A percentile compares a stretch with the other conserved stretches of the same genome.
phyloP scores from a whole-genome alignment of 2,113 vertebrate genomes.

The Conger conger region DNA sequence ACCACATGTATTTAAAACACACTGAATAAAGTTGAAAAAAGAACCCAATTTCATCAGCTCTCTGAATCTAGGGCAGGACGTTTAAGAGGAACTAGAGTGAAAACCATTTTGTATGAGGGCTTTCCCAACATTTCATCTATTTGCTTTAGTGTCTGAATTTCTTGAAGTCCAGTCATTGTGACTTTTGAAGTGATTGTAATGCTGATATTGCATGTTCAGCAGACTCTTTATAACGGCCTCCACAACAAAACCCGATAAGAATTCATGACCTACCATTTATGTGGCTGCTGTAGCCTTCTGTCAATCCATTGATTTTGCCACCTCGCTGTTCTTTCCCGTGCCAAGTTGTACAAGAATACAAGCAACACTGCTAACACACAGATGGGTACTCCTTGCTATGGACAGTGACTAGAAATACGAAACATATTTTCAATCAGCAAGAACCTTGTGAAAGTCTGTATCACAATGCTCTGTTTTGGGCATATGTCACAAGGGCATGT shows the following conservation, averaged over 20 bases:
- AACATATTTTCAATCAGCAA: no score
- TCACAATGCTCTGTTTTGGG: not conserved
- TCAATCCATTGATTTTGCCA: not conserved
- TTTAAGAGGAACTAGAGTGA: not conserved
- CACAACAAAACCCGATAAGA: constrained; percentile 33
- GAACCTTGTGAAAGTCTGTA: not conserved
- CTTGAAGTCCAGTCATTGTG: not conserved
- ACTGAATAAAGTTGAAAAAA: not conserved
- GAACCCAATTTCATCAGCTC: not conserved
- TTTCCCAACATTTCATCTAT: not conserved
- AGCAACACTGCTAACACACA: not conserved
- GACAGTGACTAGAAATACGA: not conserved
- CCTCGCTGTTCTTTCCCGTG: not conserved
- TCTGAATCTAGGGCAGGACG: not conserved
- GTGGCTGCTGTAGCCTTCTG: not conserved
- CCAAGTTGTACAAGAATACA: not conserved
- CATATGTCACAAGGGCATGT: not conserved
- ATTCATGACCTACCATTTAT: constrained; percentile 43
- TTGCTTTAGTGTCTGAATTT: not conserved
- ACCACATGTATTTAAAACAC: not conserved
- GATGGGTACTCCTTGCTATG: no score
- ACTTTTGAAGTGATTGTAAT: not conserved
- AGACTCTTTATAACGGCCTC: constrained; percentile 34
- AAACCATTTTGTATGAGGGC: not conserved
- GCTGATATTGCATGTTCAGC: constrained; percentile 4